phyloP scores from a whole-genome alignment of 2,113 vertebrate genomes.

The Pachycephala philippinensis region DNA sequence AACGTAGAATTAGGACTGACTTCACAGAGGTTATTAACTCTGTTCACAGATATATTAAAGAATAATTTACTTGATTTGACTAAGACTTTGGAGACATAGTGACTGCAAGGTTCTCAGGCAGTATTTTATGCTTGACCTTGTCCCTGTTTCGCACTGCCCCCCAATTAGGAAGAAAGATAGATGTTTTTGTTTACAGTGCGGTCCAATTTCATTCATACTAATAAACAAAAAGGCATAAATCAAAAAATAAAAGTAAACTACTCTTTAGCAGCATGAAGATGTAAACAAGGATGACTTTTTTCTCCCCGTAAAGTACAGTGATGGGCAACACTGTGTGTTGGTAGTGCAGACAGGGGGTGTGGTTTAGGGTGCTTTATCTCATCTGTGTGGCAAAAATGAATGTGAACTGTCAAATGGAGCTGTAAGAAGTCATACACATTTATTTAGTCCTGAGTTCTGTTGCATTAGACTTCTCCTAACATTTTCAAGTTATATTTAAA shows the following conservation, averaged over 20 bases:
- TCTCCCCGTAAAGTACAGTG: background rate
- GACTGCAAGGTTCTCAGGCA: background rate
- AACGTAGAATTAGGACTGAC: background rate
- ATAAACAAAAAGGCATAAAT: conserved; percentile 32
- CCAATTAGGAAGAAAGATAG: background rate
- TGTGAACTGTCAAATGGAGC: background rate
- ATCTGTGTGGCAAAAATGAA: background rate
- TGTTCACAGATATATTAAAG: background rate
- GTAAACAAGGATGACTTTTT: background rate
- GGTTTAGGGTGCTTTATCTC: background rate
- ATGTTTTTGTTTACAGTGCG: conserved; percentile 25
- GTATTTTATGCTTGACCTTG: conserved; percentile 25
- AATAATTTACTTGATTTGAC: conserved; percentile 19
- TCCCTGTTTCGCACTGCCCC: background rate
- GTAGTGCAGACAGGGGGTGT: background rate
- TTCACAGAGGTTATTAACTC: background rate
- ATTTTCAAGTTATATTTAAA: background rate
- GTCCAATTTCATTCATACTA: conserved; percentile 32
- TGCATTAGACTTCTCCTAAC: background rate
- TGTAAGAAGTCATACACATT: background rate
- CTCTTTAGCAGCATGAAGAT: background rate
- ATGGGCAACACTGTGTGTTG: background rate
- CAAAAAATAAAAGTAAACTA: conserved; percentile 1
- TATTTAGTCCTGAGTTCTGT: background rate
- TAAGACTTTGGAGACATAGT: background rate